Evolutionary conservation across 2,113 vertebrate species (phyloP), one percentile per base, ranked within the genome.

Genomic region (Nymphicus hollandicus): DNA sequence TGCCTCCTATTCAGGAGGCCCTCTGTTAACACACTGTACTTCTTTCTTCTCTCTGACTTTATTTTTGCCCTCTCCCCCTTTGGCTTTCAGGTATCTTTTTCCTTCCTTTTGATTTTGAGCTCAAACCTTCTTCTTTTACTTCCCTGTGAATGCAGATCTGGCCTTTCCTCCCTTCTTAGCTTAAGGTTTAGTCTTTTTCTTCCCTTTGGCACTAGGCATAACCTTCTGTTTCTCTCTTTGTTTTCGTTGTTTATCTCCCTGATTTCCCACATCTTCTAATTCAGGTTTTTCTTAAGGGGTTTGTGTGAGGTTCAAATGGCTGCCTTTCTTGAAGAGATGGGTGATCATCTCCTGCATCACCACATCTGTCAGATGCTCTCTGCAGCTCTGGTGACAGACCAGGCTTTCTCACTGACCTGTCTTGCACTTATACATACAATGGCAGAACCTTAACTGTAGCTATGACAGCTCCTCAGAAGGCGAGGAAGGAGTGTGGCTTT

Each of bases 21-120:
- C 17, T 89, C 63, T 90, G 71, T 73, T 95, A 93, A 78, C 60
- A 52, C 23, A 78, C 47, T 71, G 47, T 71, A 93, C 15, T 78
- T 71, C 78, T 95, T 94, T 97, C 77, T 94, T 95, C 71, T 92
- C 37, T 44, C 65, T 88, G 69, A 46, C 88, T 94, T 80, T 81
- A 86, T 60, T 82, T 96, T 81, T 95, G 80, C 87, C 77, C 77
- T 94, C 47, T 94, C 41, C 41, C 64, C 24, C 49, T 83, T 86
- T 76, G 52, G 52, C 52, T 91, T 97, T 93, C 80, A 92, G 69
- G 55, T 94, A 60, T 88, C 47, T 69, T 95, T 94, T 88, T 76
- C 46, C 18, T 94, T 91, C 60, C 46, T 83, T 95, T 93, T 88
- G 79, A 91, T 91, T 88, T 88, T 83, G 7, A 78, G 13, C 60